phyloP scores from a whole-genome alignment of 2,113 vertebrate genomes.

The Lycaon pictus region DNA sequence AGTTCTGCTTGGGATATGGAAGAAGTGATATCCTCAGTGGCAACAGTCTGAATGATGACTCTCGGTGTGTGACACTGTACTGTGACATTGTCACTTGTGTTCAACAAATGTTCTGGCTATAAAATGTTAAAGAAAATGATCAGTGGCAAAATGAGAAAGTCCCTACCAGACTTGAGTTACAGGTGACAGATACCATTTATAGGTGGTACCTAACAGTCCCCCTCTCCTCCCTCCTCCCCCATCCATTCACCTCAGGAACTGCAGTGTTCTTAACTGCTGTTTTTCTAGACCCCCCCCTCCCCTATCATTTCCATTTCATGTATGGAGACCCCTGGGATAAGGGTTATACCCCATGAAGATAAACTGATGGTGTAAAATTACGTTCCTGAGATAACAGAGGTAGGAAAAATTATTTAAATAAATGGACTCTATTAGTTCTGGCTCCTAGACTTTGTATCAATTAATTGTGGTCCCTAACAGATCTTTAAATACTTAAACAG shows the following conservation, averaged over 20 bases:
- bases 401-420: background rate
- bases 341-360: background rate
- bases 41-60: slow-evolving; percentile 97
- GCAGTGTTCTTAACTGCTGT: background rate
- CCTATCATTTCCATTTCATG: background rate
- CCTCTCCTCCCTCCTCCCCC: background rate
- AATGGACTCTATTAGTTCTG: background rate
- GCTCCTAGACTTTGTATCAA: background rate
- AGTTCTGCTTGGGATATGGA: slow-evolving; percentile 92
- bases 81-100: slow-evolving; percentile 92
- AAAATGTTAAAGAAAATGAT: slow-evolving; percentile 54
- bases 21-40: slow-evolving; percentile 92
- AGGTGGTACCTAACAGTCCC: background rate
- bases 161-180: background rate
- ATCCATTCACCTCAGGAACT: background rate
- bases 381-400: background rate
- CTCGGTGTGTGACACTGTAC: slow-evolving; percentile 93
- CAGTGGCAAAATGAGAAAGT: slow-evolving; percentile 47
- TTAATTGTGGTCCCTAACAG: background rate
- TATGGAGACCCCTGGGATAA: background rate
- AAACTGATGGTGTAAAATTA: background rate
- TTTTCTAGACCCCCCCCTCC: slow-evolving; percentile 17
- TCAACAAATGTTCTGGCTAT: slow-evolving; percentile 95
- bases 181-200: background rate
- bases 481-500: background rate